Evolutionary conservation across 2,113 vertebrate species (phyloP).

Genomic region (Empidonax alnorum): DNA sequence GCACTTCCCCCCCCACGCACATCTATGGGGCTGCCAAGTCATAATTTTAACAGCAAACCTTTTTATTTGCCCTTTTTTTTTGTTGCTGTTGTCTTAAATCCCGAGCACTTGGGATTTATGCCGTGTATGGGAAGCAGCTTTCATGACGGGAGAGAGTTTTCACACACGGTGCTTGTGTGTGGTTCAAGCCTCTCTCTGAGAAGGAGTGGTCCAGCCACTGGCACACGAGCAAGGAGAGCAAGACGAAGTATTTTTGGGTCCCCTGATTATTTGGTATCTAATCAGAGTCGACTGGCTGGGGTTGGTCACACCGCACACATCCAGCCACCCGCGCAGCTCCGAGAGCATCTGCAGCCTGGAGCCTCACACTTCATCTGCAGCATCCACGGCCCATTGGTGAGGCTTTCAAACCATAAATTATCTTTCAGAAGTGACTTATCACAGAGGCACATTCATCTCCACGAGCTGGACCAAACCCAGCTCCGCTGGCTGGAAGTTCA

Average conservation of each 20-base stretch:
- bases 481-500: slow-evolving; percentile 21
- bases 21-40: not conserved
- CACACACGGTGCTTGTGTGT: not conserved
- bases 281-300: not conserved
- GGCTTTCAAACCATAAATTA: not conserved
- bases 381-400: not conserved
- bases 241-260: not conserved
- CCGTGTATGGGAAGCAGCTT: slow-evolving; percentile 10
- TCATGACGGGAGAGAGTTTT: not conserved
- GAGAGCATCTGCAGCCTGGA: slow-evolving; percentile 23
- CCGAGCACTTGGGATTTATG: not conserved
- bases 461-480: not conserved
- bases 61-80: slow-evolving; percentile 34
- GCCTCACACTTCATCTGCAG: slow-evolving; percentile 20
- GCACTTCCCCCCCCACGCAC: not conserved
- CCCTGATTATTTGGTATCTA: not conserved
- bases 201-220: not conserved
- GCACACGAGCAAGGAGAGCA: not conserved
- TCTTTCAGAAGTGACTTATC: slow-evolving; percentile 24
- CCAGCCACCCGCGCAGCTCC: not conserved
- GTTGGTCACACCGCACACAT: not conserved
- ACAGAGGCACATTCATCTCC: not conserved
- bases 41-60: slow-evolving; percentile 40
- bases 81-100: not conserved
- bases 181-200: not conserved